These are phyloP conservation scores for Sternarchorhynchus goeldii DNA, from an alignment of 2,797 vertebrate species.

Conservation along the genomic window DNA sequence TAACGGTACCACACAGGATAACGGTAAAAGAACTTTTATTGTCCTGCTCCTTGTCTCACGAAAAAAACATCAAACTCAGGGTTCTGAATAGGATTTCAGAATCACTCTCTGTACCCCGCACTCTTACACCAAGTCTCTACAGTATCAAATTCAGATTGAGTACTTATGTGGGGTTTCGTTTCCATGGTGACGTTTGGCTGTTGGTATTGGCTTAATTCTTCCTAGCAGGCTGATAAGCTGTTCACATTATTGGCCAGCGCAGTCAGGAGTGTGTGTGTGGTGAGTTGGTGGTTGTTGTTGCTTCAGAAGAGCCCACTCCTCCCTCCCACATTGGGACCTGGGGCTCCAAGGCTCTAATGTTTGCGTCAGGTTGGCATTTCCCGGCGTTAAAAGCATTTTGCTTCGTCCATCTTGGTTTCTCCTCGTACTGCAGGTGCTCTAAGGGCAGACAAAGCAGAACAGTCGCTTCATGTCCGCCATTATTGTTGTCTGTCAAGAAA, in stretches of 20 bases:
- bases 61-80: too few species aligned
- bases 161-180: neutral
- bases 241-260: slow-evolving; percentile 51
- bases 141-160: neutral
- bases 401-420: neutral
- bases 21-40: neutral
- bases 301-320: neutral
- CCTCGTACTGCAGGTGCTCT: neutral
- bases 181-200: slow-evolving; percentile 2
- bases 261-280: slow-evolving; percentile 27
- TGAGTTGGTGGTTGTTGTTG: slow-evolving; percentile 12
- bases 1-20: slow-evolving; percentile 10
- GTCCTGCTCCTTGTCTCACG: neutral
- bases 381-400: slow-evolving; percentile 5
- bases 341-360: slow-evolving; percentile 60
- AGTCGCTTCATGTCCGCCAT: neutral
- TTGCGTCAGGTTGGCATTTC: slow-evolving; percentile 44
- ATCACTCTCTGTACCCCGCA: neutral
- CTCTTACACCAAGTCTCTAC: neutral
- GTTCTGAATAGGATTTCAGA: neutral
- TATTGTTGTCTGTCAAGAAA: neutral
- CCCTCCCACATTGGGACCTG: slow-evolving; percentile 28
- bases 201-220: slow-evolving; percentile 56
- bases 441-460: neutral
- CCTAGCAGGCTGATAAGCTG: slow-evolving; percentile 51